Evolutionary conservation across 2,113 vertebrate genomes (phyloP).

Genomic region (Bos javanicus): DNA sequence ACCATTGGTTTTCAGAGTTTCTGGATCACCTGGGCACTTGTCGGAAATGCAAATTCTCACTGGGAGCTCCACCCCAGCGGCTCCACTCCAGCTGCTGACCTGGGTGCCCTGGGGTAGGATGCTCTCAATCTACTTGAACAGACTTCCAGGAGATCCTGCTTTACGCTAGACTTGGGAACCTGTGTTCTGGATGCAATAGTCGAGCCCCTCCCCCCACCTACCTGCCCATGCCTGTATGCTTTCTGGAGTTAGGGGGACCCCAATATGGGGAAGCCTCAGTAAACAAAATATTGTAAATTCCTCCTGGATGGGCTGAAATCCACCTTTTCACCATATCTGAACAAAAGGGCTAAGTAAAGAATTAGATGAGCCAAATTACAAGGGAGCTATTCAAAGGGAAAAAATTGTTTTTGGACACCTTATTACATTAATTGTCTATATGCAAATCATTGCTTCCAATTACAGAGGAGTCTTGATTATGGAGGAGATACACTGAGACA

Average conservation of each 20-base stretch:
- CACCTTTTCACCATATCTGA: not conserved
- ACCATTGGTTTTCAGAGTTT: not conserved
- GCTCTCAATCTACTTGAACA: fast-evolving
- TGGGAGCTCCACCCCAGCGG: no score
- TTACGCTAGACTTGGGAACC: not conserved
- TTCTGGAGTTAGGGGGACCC: fast-evolving
- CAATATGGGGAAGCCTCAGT: fast-evolving
- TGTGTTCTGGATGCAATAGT: fast-evolving
- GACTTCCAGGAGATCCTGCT: not conserved
- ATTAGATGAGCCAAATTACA: not conserved
- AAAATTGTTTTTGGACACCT: not conserved
- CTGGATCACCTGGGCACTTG: no score
- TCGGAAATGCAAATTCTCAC: fast-evolving
- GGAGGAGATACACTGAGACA: not conserved
- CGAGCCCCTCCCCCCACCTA: fast-evolving
- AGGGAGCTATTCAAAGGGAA: not conserved
- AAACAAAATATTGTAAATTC: not conserved
- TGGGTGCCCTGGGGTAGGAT: fast-evolving
- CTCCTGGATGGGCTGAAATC: not conserved
- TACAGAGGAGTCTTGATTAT: not conserved
- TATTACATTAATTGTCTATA: not conserved
- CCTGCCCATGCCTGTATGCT: fast-evolving
- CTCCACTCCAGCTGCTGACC: fast-evolving
- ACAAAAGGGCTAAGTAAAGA: not conserved
- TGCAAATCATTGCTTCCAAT: not conserved